Percentiles rank a stretch among this genome's conserved stretches.
Evolutionary conservation across 2,797 vertebrate genomes (phyloP).

Genomic region (Zenarchopterus dispar): DNA sequence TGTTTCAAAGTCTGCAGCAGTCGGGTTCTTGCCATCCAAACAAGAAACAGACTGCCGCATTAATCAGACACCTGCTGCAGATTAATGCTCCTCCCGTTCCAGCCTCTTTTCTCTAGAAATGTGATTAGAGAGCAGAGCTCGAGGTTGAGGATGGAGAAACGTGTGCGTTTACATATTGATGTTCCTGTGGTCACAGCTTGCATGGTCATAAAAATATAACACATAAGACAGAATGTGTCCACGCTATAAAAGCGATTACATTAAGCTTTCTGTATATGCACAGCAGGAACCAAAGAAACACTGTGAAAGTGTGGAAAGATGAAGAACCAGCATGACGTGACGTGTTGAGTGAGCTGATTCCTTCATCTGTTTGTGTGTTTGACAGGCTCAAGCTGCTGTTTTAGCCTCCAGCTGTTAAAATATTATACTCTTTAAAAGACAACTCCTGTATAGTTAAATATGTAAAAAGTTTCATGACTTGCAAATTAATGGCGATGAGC

Average conservation of each 20-base stretch:
- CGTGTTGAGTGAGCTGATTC: conserved; percentile 18
- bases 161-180: conserved; percentile 29
- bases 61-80: conserved; percentile 59
- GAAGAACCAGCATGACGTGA: conserved; percentile 27
- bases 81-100: conserved; percentile 39
- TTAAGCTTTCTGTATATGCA: conserved; percentile 37
- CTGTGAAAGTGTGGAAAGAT: conserved; percentile 42
- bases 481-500: background rate
- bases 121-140: conserved; percentile 51
- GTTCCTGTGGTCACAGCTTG: conserved; percentile 30
- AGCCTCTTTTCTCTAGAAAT: conserved; percentile 51
- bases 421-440: background rate
- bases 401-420: background rate
- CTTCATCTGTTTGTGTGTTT: conserved; percentile 25
- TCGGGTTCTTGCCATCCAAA: conserved; percentile 32
- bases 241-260: conserved; percentile 57
- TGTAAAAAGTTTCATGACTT: background rate
- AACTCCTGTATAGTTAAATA: background rate
- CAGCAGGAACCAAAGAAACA: conserved; percentile 55
- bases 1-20: conserved; percentile 11
- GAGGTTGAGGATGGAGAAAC: conserved; percentile 30
- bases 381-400: conserved; percentile 4
- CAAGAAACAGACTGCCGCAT: conserved; percentile 38
- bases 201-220: conserved; percentile 28
- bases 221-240: conserved; percentile 33